These are phyloP conservation scores for Pararge aegeria DNA, from an alignment of 1,140 invertebrate species.

Conservation along the genomic window DNA sequence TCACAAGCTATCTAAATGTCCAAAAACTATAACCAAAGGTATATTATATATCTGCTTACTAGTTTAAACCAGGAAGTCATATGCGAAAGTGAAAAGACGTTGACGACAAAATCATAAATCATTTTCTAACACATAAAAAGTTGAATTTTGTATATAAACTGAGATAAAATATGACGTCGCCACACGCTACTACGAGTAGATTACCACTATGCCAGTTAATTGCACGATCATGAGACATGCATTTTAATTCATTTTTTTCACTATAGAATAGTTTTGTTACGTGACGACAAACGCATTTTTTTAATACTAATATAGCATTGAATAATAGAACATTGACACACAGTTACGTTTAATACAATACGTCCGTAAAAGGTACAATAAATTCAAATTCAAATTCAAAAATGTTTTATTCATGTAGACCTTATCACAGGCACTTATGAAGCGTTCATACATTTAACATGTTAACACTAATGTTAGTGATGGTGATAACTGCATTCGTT, in stretches of 20 bases:
- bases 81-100: neutral
- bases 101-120: neutral
- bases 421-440: too few relatives aligned
- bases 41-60: too few relatives aligned
- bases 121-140: slow-evolving; percentile 1
- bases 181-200: neutral
- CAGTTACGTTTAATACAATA: neutral
- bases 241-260: neutral
- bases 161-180: slow-evolving; percentile 1
- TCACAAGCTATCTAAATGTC: too few relatives aligned
- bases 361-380: too few relatives aligned
- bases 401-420: too few relatives aligned
- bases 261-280: neutral
- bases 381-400: too few relatives aligned
- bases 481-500: too few relatives aligned
- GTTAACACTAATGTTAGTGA: too few relatives aligned
- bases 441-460: too few relatives aligned
- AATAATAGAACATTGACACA: neutral
- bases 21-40: too few relatives aligned
- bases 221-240: neutral
- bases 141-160: slow-evolving; percentile 2
- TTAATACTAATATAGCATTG: neutral
- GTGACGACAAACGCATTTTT: neutral
- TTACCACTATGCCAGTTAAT: neutral
- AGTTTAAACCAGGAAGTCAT: slow-evolving; percentile 9